These are phyloP conservation scores for Ellobius talpinus DNA, from an alignment of 2,113 vertebrate species.

Conservation along the genomic window DNA sequence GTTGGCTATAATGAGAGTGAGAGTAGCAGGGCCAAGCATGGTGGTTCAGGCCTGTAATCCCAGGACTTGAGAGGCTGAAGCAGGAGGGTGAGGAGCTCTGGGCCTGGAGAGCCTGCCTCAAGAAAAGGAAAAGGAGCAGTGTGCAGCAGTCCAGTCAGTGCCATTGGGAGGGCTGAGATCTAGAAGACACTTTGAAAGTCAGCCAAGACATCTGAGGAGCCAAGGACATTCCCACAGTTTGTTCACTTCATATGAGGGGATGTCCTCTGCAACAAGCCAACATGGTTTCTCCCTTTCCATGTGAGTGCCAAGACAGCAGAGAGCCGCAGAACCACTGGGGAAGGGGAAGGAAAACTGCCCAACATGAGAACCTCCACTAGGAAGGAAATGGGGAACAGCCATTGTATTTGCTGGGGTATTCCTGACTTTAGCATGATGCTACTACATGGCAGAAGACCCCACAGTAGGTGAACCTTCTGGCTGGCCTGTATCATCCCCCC, in stretches of 20 bases:
- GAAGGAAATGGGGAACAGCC: background rate
- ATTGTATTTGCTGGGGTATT: background rate
- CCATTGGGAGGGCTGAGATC: background rate
- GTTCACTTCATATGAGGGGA: background rate
- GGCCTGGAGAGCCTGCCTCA: background rate
- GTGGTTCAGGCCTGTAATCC: background rate
- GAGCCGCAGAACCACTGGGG: background rate
- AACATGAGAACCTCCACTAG: background rate
- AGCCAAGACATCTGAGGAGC: background rate
- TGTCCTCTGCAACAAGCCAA: background rate
- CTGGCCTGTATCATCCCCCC: too few species aligned
- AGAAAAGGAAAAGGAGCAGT: background rate
- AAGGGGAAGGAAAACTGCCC: background rate
- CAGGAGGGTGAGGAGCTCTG: background rate
- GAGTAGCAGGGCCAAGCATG: background rate
- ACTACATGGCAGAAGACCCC: background rate
- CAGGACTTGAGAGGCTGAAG: background rate
- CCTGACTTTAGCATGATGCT: background rate
- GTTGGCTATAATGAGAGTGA: background rate
- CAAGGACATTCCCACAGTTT: background rate
- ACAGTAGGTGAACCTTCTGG: too few species aligned
- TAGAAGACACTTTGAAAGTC: background rate
- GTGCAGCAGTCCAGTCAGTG: background rate
- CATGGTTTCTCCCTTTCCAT: background rate
- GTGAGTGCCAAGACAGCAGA: background rate